Conservation (phyloP, 1,140 invertebrate genomes). For the Eriosoma lanigerum region DNA sequence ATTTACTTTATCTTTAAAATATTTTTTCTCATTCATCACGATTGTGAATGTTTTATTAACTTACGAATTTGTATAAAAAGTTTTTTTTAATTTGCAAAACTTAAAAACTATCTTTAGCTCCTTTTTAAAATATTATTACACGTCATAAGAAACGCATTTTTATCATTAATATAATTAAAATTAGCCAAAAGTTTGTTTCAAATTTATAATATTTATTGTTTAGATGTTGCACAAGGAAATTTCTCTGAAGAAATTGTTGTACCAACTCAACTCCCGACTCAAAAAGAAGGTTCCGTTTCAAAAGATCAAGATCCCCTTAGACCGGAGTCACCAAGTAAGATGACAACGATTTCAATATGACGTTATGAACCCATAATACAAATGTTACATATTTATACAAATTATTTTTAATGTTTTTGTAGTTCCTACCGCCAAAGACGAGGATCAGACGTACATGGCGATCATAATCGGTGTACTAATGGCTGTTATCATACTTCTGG, state of each 20-base stretch:
- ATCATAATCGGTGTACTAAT: conserved; percentile 79
- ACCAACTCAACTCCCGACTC: conserved; percentile 58
- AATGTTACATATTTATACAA: background rate
- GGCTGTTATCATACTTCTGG: conserved; percentile 73
- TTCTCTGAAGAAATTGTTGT: conserved; percentile 66
- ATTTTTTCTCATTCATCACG: no score
- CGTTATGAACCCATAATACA: no score
- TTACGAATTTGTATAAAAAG: no score
- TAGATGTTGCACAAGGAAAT: conserved; percentile 73
- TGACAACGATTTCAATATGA: no score
- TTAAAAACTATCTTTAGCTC: no score
- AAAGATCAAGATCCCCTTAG: conserved; percentile 11
- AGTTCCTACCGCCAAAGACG: conserved; percentile 68
- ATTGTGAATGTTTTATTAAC: no score
- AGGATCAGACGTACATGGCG: conserved; percentile 76
- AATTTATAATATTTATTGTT: conserved; percentile 42
- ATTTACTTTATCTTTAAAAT: no score
- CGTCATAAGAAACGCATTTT: no score
- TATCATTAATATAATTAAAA: no score
- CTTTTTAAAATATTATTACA: no score
- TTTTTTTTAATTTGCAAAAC: no score
- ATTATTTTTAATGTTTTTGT: conserved; percentile 40
- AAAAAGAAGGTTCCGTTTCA: conserved; percentile 58
- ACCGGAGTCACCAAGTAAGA: conserved; percentile 20
- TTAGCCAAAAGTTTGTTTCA: no score